Base-by-base conservation (phyloP, 2,797 vertebrate genomes). In the Chromis chromis region DNA sequence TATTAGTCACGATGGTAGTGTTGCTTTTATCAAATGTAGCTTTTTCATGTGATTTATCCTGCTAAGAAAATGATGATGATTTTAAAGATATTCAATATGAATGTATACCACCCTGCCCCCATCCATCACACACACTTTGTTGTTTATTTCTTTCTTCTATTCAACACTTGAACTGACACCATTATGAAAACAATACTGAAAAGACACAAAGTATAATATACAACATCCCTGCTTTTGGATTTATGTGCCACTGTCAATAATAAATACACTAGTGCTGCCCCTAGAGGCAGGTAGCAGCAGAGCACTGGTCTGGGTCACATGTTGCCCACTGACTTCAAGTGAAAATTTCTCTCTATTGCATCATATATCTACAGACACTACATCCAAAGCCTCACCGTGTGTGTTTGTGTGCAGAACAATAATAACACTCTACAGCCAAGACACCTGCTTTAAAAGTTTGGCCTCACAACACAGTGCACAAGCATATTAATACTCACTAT, bases 341-440 rank as follows among this genome's bases (percentile, higher is more conserved):
- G 53, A 53, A 40, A 42, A 19, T 78, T 78, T 66, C 55, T 58
- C 33, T 67, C 53, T 74, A 62, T 79, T 76, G 64, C 67, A 65
- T 81, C 69, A 83, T 79, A 73, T 62, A 49, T 56, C 63, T 9
- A 39, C 57, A 52, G 5, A 52, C 27, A 19, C 59, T 53, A 69
- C 56, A 28, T 40, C 14, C 46, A 58, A 21, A 48, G 36, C 16
- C 44, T 62, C 21, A 62, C 13, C 53, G 6, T 55, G 22, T 10
- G 39, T 22, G 22, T n/a, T 5, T 14, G 14, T 19, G n/a, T 31
- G 53, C 22, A 52, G 11, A 28, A 39, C 28, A 50, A 21, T 17
- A 17, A 49, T 13, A 62, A 9, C 28, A 75, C 14, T 27, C 11
- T 44, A 24, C 19, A 71, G 53, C 9, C 25, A 17, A 55, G 64